These are phyloP conservation scores for Dasypogon diadema DNA, from an alignment of 2,888 invertebrate species.

Conservation along the genomic window DNA sequence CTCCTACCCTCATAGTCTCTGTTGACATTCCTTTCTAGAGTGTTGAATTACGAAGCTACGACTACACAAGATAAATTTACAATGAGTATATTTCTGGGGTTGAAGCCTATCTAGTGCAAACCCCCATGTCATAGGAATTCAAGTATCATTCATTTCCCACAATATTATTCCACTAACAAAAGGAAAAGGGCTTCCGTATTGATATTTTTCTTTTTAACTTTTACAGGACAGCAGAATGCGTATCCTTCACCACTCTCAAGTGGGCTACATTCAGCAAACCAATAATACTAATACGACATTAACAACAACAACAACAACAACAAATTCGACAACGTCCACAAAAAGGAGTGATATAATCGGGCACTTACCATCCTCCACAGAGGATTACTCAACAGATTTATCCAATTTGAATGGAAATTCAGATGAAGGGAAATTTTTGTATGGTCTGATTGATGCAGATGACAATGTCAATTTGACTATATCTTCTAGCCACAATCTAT, in stretches of 20 bases:
- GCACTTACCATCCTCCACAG: conserved; percentile 29
- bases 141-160: not conserved
- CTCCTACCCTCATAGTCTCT: too few relatives aligned
- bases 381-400: conserved; percentile 50
- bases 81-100: not conserved
- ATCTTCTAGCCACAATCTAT: conserved; percentile 25
- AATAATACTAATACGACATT: conserved; percentile 32
- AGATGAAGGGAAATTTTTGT: conserved; percentile 10
- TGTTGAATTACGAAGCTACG: not conserved
- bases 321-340: conserved; percentile 22
- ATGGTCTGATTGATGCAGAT: conserved; percentile 42
- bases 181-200: not conserved
- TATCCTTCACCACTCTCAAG: conserved; percentile 54
- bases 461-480: conserved; percentile 53
- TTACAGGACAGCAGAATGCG: conserved; percentile 57
- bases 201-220: conserved; percentile 40
- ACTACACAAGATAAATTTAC: too few relatives aligned
- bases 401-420: conserved; percentile 52
- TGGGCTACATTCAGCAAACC: conserved; percentile 53
- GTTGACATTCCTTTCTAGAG: not conserved
- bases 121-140: not conserved
- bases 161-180: not conserved
- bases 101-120: not conserved
- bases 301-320: conserved; percentile 45
- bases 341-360: conserved; percentile 24